phyloP scores from a whole-genome alignment of 2,888 invertebrate species.

The Chironomus tentans region DNA sequence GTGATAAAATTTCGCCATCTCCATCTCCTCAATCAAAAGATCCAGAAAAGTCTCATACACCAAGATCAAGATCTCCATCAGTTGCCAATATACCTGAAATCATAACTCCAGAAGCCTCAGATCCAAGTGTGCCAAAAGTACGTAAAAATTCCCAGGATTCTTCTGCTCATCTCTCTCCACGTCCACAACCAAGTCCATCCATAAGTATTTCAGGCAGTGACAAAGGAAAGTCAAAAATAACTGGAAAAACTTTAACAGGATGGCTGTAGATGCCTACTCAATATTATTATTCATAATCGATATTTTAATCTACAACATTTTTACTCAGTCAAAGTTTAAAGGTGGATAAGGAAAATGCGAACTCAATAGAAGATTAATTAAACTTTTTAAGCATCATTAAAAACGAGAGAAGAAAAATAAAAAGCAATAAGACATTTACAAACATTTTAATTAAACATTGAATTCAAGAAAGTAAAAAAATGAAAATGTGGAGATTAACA shows the following conservation, averaged over 20 bases:
- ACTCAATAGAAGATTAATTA: neutral
- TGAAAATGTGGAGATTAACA: neutral
- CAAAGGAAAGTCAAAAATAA: slow-evolving; percentile 61
- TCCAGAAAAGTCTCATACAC: neutral
- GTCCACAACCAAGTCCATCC: slow-evolving; percentile 33
- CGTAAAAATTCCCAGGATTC: slow-evolving; percentile 29
- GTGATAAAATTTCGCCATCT: too few species aligned
- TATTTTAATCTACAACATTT: slow-evolving; percentile 28
- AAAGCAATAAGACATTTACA: neutral
- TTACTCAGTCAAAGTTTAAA: neutral
- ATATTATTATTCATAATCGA: neutral
- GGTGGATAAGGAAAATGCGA: neutral
- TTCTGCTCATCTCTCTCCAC: slow-evolving; percentile 29
- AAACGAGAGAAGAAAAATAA: neutral
- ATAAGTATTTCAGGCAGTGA: slow-evolving; percentile 40
- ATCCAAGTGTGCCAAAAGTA: slow-evolving; percentile 33
- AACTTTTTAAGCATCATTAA: neutral
- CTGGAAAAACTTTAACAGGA: slow-evolving; percentile 62
- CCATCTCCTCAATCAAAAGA: slow-evolving; percentile 37
- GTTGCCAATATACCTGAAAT: slow-evolving; percentile 28
- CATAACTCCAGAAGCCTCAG: slow-evolving; percentile 17
- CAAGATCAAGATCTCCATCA: slow-evolving; percentile 18
- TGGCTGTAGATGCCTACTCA: slow-evolving; percentile 49
- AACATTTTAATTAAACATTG: neutral
- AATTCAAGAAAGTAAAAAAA: too few species aligned